These are phyloP conservation scores for Toxotes lorentzi DNA, from an alignment of 2,797 vertebrate species.

Conservation along the genomic window DNA sequence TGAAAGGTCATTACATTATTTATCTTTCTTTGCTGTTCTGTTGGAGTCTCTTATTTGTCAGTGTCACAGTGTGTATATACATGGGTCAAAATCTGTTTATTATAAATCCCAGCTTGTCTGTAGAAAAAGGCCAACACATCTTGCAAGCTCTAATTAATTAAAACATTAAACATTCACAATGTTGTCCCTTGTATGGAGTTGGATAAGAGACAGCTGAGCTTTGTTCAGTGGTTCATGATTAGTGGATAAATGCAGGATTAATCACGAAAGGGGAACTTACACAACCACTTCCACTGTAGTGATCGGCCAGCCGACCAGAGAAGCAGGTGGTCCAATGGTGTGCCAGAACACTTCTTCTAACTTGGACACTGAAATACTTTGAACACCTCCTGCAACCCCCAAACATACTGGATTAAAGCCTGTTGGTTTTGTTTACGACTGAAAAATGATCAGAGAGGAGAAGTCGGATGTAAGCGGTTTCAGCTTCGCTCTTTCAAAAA, in stretches of 20 bases:
- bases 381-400: slow-evolving; percentile 29
- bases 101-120: neutral
- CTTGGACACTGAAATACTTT: slow-evolving; percentile 43
- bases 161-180: neutral
- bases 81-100: neutral
- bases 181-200: neutral
- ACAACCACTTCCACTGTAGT: neutral
- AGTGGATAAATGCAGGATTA: slow-evolving; percentile 2
- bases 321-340: slow-evolving; percentile 53
- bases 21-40: neutral
- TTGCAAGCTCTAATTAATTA: neutral
- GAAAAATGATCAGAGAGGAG: slow-evolving; percentile 39
- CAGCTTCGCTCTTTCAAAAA: slow-evolving; percentile 2
- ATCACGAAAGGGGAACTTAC: neutral
- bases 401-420: slow-evolving; percentile 21
- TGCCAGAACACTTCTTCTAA: slow-evolving; percentile 44
- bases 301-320: neutral
- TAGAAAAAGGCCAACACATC: neutral
- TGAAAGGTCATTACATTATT: neutral
- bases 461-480: neutral
- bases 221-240: neutral
- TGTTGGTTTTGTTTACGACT: slow-evolving; percentile 17
- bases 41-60: neutral
- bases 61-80: neutral
- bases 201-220: neutral